Evolutionary conservation across 1,140 invertebrate genomes (phyloP), one percentile per base, ranked within the genome.

Genomic region (Heliconius nattereri): DNA sequence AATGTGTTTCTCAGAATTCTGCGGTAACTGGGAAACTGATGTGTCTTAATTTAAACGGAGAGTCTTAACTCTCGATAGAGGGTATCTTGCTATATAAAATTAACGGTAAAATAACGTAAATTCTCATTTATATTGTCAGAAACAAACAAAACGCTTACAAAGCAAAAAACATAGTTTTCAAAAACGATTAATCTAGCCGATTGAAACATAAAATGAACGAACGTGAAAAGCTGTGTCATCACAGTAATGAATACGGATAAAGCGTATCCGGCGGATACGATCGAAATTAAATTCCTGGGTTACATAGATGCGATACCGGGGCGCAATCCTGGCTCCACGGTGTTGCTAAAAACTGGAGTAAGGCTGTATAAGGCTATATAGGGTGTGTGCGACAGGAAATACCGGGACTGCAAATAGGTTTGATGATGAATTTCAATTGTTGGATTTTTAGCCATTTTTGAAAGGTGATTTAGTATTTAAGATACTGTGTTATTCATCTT

Each of bases 231-330:
- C 66, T 45, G 49, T 73, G 77, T 78, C 70, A 73, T 80, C 73
- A 71, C 45, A 78, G 73, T 81, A 82, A 82, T 78, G 77, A 76
- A 82, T 73, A 35, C 60, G 72, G 40, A 75, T 80, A 78, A 81
- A 71, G 70, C 78, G 52, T 81, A 76, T 66, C 45, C 35, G 74
- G 19, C 60, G 60, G 60, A 26, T 66, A 3, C 73, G 80, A 78
- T 78, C 60, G 80, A 71, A 78, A 81, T 81, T 81, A 81, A 81
- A 81, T 78, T 75, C 72, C 71, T 71, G 49, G 71, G 78, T 78
- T 78, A 54, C 73, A 73, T 13, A 57, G 72, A 74, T 66, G 80
- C 35, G 60, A 78, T 78, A 57, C 29, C 37, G 52, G 74, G 35
- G 60, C 75, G 71, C 70, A 45, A 74, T 60, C 71, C 72, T 57